Evolutionary conservation across 2,888 invertebrate species (phyloP), one percentile per base, ranked within the genome.

Genomic region (Electrophaes corylata): DNA sequence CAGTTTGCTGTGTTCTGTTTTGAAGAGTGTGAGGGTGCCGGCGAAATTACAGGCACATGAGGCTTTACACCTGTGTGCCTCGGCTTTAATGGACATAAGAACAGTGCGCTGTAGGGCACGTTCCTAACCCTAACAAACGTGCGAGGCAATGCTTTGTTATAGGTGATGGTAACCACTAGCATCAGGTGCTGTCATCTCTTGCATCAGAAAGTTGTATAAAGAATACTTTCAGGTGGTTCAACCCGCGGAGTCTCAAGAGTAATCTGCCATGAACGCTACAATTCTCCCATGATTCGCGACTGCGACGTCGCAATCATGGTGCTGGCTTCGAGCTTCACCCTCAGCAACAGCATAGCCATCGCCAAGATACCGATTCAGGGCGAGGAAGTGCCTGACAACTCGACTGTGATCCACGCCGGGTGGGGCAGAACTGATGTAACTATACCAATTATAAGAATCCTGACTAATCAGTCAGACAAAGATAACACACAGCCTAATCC

Each of bases 381-480:
- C 0, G 60, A 61, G 0, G 49, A 40, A 8, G 61, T 89, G 5
- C 70, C 78, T 0, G 76, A 82, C 47, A 75, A 83, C 60, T 61
- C 72, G 0, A 31, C 58, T 0, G 82, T 89, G 2, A 65, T 63
- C 0, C 69, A 73, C 26, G 71, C 85, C 1, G 90, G 90, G 0
- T 90, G 90, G 90, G 90, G 90, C 0, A 31, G 61, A 3, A 88
- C 84, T 33, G 58, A 60, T 45, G 88, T 87, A 54, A 75, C 1
- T 23, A 5, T n/a, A n/a, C n/a, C n/a, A n/a, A n/a, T n/a, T n/a
- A n/a, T n/a, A n/a, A n/a, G n/a, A n/a, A n/a, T n/a, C n/a, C n/a
- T n/a, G n/a, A n/a, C n/a, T n/a, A n/a, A n/a, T n/a, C n/a, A n/a
- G n/a, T n/a, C n/a, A n/a, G n/a, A n/a, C n/a, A n/a, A n/a, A n/a